These are phyloP conservation scores for Patiria miniata DNA, from an alignment of 35 echinoderm and acorn worm genomes.

Conservation along the genomic window DNA sequence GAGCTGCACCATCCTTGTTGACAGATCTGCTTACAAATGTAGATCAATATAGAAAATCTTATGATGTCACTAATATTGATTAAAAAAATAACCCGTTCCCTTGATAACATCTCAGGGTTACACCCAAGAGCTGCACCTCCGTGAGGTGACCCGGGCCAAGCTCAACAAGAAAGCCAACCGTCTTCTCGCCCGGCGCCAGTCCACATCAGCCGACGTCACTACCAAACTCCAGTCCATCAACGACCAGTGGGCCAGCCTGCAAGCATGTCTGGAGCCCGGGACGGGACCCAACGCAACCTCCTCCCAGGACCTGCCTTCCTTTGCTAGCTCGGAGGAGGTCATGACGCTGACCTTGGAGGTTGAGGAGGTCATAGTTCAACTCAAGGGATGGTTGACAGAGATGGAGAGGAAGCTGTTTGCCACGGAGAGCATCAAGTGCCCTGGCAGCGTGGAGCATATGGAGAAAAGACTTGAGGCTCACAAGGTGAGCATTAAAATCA, in stretches of 20 bases:
- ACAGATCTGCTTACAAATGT: no score
- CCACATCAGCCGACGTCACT: conserved; percentile 52
- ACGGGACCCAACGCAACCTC: conserved; percentile 20
- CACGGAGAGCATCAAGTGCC: conserved; percentile 45
- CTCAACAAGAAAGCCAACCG: conserved; percentile 79
- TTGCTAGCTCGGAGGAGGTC: conserved; percentile 70
- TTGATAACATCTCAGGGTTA: conserved; percentile 71
- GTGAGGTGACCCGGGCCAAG: conserved; percentile 83
- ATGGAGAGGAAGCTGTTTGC: conserved; percentile 87
- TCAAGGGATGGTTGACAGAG: conserved; percentile 83
- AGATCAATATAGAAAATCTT: no score
- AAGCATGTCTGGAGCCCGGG: conserved; percentile 20
- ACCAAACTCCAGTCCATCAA: conserved; percentile 73
- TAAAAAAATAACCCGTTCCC: no score
- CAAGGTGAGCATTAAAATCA: conserved; percentile 29
- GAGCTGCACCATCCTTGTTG: no score
- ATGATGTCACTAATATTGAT: no score
- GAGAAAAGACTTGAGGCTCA: conserved; percentile 72
- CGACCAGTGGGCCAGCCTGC: conserved; percentile 73
- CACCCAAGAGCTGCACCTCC: conserved; percentile 82
- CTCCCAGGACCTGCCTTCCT: conserved; percentile 20
- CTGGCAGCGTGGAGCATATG: conserved; percentile 55
- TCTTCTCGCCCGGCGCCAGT: conserved; percentile 71
- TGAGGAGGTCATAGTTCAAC: conserved; percentile 78
- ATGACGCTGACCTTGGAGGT: conserved; percentile 80